A percentile compares a stretch with the other conserved stretches of the same genome.
Conservation (phyloP, 2,797 vertebrate species). For the Arctocebus calabarensis region DNA sequence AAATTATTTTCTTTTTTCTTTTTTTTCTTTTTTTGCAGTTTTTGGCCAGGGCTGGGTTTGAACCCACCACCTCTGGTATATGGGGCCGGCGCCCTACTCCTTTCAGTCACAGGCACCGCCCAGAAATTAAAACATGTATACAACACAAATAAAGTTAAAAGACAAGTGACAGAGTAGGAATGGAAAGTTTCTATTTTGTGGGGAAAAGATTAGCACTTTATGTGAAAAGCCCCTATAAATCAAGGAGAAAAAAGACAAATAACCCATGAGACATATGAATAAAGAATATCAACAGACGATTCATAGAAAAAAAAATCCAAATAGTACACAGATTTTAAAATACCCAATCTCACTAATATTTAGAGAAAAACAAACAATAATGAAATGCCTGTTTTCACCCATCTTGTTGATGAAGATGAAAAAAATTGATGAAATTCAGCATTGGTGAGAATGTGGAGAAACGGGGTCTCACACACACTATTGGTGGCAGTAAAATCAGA, state of each 20-base stretch:
- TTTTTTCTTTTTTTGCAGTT: no score
- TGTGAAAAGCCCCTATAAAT: conserved; percentile 29
- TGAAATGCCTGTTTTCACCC: conserved; percentile 6
- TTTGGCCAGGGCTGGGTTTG: no score
- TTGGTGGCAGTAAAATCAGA: background rate
- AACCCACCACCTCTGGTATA: no score
- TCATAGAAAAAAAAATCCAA: conserved; percentile 17
- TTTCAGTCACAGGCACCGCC: no score
- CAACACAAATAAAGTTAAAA: conserved; percentile 42
- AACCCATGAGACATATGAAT: background rate
- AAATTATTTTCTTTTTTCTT: background rate
- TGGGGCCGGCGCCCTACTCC: no score
- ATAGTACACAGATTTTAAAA: conserved; percentile 18
- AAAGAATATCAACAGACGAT: conserved; percentile 34
- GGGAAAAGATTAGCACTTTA: conserved; percentile 30
- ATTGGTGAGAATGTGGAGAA: background rate
- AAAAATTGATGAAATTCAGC: background rate
- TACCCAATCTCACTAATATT: background rate
- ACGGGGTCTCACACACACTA: background rate
- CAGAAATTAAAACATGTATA: conserved; percentile 18
- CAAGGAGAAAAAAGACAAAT: conserved; percentile 15
- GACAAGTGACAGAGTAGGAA: conserved; percentile 3
- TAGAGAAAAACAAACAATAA: conserved; percentile 6
- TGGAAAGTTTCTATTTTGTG: background rate
- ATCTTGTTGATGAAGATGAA: conserved; percentile 40